Evolutionary conservation across 2,113 vertebrate genomes (phyloP).

Genomic region (Tupaia chinensis): DNA sequence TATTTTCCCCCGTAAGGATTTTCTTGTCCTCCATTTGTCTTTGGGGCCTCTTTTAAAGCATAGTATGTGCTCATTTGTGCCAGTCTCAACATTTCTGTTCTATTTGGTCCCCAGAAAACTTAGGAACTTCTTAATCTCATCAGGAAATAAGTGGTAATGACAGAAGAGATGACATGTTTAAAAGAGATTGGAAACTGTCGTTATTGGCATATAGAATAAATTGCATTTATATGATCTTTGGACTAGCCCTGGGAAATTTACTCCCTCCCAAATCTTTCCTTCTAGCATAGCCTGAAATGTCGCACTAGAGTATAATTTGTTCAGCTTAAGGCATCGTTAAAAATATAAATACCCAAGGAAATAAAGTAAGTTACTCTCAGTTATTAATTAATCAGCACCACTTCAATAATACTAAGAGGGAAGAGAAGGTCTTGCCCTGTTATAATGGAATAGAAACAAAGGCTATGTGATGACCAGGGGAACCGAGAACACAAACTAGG

Average conservation of each 20-base stretch:
- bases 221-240: not conserved
- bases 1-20: not conserved
- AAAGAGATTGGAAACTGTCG: not conserved
- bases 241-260: not conserved
- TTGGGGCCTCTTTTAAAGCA: not conserved
- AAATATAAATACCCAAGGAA: constrained; percentile 28
- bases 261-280: not conserved
- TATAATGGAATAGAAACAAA: not conserved
- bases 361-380: not conserved
- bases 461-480: too few species aligned
- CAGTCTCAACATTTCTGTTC: not conserved
- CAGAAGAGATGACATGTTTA: not conserved
- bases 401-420: not conserved
- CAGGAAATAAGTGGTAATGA: not conserved
- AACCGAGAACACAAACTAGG: too few species aligned
- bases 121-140: not conserved
- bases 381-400: not conserved
- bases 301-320: not conserved
- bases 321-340: not conserved
- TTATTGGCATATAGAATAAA: not conserved
- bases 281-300: not conserved
- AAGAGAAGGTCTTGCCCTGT: not conserved
- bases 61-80: not conserved
- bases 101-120: not conserved
- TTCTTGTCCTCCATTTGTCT: not conserved